Evolutionary conservation across 2,113 vertebrate species (phyloP).

Genomic region (Ptychochromis oligacanthus): DNA sequence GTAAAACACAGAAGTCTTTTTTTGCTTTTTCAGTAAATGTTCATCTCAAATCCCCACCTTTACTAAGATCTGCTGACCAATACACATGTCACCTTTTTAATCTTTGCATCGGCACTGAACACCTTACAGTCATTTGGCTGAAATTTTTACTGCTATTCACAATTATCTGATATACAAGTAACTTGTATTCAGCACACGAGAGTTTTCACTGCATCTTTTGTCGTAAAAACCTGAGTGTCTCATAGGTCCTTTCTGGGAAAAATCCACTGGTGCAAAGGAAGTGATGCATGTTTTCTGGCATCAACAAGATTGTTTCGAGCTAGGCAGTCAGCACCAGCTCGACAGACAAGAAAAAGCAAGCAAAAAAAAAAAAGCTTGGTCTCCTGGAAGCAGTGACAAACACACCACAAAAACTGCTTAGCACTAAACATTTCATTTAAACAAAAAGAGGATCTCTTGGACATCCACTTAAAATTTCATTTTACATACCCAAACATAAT

Average conservation of each 20-base stretch:
- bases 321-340: slow-evolving; percentile 18
- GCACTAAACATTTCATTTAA: background rate
- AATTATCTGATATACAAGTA: background rate
- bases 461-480: slow-evolving; percentile 21
- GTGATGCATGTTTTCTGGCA: slow-evolving; percentile 48
- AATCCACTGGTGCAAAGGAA: slow-evolving; percentile 44
- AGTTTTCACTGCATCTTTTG: slow-evolving; percentile 25
- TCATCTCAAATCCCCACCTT: background rate
- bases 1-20: background rate
- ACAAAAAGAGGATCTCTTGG: background rate
- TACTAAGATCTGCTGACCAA: background rate
- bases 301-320: slow-evolving; percentile 19
- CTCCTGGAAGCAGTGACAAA: background rate
- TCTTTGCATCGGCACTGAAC: background rate
- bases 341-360: background rate
- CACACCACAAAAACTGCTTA: background rate
- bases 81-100: background rate
- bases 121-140: background rate
- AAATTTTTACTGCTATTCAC: background rate
- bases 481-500: background rate
- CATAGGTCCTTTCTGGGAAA: slow-evolving; percentile 20
- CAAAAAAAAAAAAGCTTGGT: background rate
- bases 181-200: background rate
- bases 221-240: slow-evolving; percentile 17
- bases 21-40: background rate